phyloP scores from a whole-genome alignment of 2,797 vertebrate species.

The Hippopotamyrus pictus region DNA sequence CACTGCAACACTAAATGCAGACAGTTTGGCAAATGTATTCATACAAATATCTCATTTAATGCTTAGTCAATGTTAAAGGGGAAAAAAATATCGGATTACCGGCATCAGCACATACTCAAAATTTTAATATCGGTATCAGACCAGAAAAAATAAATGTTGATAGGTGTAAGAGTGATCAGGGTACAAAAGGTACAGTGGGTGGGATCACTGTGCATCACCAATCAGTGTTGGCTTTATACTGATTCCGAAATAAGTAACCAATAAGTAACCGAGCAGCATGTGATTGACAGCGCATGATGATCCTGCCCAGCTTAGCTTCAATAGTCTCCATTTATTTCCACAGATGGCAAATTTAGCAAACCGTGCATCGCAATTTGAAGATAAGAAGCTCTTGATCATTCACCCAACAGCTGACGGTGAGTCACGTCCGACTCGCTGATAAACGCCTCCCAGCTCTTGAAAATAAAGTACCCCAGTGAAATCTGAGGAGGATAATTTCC shows the following conservation, averaged over 20 bases:
- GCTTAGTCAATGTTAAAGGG: not conserved
- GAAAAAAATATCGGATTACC: not conserved
- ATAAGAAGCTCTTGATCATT: slow-evolving; percentile 87
- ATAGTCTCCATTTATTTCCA: slow-evolving; percentile 17
- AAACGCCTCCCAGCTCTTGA: not conserved
- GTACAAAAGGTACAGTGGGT: not conserved
- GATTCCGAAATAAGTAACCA: not conserved
- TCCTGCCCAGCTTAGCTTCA: not conserved
- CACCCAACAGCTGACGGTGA: slow-evolving; percentile 93
- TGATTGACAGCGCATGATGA: not conserved
- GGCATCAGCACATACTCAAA: not conserved
- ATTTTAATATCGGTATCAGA: not conserved
- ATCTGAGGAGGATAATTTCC: not conserved
- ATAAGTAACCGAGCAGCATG: not conserved
- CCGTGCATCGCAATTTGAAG: slow-evolving; percentile 73
- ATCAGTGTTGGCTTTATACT: not conserved
- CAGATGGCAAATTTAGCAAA: slow-evolving; percentile 81
- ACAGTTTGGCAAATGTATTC: not conserved
- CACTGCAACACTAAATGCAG: not conserved
- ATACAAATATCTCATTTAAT: not conserved
- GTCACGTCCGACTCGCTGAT: slow-evolving; percentile 16
- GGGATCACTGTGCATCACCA: not conserved
- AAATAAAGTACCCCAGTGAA: not conserved
- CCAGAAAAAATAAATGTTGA: not conserved
- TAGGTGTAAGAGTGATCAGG: not conserved